Conservation (phyloP, 2,797 vertebrate species). For the Falco naumanni region DNA sequence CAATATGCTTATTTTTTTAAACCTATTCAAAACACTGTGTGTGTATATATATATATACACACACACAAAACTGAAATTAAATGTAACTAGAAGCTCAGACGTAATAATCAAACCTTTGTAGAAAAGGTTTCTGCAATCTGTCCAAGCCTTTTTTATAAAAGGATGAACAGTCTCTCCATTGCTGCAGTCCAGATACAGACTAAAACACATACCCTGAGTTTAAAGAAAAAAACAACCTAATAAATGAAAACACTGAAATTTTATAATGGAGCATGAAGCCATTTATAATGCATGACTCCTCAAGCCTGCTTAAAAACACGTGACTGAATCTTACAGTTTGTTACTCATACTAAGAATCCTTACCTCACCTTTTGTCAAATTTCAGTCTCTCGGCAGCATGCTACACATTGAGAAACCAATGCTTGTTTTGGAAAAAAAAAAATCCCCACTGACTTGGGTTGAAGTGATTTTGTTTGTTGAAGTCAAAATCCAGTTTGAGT, state of each 20-base stretch:
- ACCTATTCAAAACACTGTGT: neutral
- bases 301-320: neutral
- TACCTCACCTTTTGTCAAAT: neutral
- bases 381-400: neutral
- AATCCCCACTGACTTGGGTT: neutral
- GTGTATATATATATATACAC: rapidly evolving
- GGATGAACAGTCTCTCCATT: neutral
- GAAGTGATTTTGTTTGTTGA: neutral
- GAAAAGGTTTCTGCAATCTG: neutral
- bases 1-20: neutral
- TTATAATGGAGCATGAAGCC: neutral
- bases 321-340: neutral
- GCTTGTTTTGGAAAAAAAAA: neutral
- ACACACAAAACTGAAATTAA: neutral
- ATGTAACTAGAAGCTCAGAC: neutral
- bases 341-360: neutral
- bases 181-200: neutral
- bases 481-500: neutral
- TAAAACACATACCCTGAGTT: neutral
- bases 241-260: neutral
- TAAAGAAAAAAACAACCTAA: neutral
- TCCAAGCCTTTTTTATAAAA: neutral
- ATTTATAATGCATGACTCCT: neutral
- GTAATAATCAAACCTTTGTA: neutral
- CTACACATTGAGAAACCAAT: neutral